Evolutionary conservation across 2,888 invertebrate species (phyloP), one percentile per base, ranked within the genome.

Genomic region (Rhagonycha lutea): DNA sequence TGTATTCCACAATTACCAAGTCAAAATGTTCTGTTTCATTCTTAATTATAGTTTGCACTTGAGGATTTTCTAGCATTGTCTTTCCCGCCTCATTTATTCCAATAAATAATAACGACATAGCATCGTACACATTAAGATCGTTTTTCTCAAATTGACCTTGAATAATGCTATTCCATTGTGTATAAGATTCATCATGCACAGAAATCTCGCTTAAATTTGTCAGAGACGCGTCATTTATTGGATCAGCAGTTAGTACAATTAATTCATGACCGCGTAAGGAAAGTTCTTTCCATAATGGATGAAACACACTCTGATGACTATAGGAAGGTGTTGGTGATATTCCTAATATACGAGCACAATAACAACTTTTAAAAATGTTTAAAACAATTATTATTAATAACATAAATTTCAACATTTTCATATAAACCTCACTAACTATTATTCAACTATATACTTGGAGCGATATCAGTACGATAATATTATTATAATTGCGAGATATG

Each of bases 261-360:
- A 65, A 4, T 23, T 24, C 24, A 65, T 65, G 63, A 24, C 63
- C 24, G 70, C 79, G 78, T 47, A 70, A 68, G 0, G 82, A 74
- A 3, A 84, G 72, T 67, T 80, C 81, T 28, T 73, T 81, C 83
- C 84, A 84, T 65, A 84, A 70, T 5, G 81, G 81, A 24, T 82
- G 74, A 65, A 82, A 84, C 0, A 81, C 81, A 23, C 80, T 68
- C 74, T 84, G 84, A 29, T 84, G 83, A 70, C 83, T 83, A 68
- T 78, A 83, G 0, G 83, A 81, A 3, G 83, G 81, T 2, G 79
- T 75, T 8, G 79, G 75, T 0, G 81, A 74, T 12, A 24, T 24
- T 65, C 12, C 63, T n/a, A 65, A 24, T 9, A 65, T 65, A 9
- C 63, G 24, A 1, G 63, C 63, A 65, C 67, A 7, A 47, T 62